Conservation (phyloP, 1,140 invertebrate species). For the Hylaeus anthracinus region DNA sequence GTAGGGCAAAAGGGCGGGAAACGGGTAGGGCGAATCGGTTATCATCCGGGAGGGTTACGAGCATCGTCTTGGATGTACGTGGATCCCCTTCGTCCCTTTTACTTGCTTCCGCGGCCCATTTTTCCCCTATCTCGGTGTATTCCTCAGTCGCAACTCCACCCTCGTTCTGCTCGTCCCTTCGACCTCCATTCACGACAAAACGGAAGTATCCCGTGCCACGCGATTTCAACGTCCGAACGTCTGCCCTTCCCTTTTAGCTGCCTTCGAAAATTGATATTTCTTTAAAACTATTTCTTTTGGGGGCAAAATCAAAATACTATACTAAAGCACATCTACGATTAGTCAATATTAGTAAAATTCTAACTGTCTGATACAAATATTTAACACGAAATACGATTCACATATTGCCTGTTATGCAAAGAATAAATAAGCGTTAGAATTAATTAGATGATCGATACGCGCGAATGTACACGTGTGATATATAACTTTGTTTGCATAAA, state of each 20-base stretch:
- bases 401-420: too few species aligned
- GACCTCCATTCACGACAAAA: constrained; percentile 47
- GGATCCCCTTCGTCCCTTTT: constrained; percentile 26
- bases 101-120: constrained; percentile 48
- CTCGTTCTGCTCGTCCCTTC: constrained; percentile 37
- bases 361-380: too few species aligned
- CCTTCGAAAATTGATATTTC: not conserved
- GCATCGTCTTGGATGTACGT: constrained; percentile 30
- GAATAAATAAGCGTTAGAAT: too few species aligned
- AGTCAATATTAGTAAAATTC: too few species aligned
- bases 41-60: constrained; percentile 63
- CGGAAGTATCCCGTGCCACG: constrained; percentile 49
- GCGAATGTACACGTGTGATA: too few species aligned
- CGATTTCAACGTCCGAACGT: constrained; percentile 15
- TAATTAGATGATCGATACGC: too few species aligned
- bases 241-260: too few species aligned
- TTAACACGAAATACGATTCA: too few species aligned
- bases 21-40: constrained; percentile 59
- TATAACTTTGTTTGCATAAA: too few species aligned
- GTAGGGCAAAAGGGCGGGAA: constrained; percentile 57
- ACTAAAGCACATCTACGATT: too few species aligned
- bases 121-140: constrained; percentile 48
- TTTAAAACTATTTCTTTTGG: not conserved
- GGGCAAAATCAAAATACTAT: too few species aligned
- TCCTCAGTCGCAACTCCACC: constrained; percentile 28